Percentiles rank a stretch among this genome's conserved stretches.
These are phyloP conservation scores for Esperia sulphurella DNA, from an alignment of 2,888 invertebrate genomes.

Conservation along the genomic window DNA sequence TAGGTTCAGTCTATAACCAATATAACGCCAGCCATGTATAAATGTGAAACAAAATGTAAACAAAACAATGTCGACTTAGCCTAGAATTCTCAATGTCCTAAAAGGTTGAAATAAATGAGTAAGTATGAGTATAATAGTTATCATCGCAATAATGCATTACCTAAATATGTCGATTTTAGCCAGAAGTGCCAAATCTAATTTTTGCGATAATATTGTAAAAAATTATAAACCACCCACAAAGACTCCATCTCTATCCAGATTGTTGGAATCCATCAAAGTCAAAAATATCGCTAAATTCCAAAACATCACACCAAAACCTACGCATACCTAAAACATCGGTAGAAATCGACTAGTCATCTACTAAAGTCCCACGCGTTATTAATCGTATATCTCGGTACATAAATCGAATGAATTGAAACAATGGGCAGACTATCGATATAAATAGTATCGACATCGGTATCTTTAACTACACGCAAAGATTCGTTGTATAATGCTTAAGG, in stretches of 20 bases:
- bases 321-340: conserved; percentile 2
- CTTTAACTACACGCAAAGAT: conserved; percentile 25
- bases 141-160: too few species aligned
- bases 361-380: conserved; percentile 18
- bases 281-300: not conserved
- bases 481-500: conserved; percentile 25
- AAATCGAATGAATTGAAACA: conserved; percentile 39
- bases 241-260: too few species aligned
- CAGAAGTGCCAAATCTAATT: too few species aligned
- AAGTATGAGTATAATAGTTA: too few species aligned
- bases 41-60: too few species aligned
- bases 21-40: too few species aligned
- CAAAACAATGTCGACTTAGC: too few species aligned
- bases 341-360: conserved; percentile 12
- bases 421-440: conserved; percentile 29
- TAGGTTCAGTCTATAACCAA: too few species aligned
- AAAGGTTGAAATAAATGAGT: too few species aligned
- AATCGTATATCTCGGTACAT: conserved; percentile 23
- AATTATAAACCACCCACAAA: not conserved
- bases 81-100: too few species aligned
- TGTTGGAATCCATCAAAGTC: not conserved
- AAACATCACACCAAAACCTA: not conserved
- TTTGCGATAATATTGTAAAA: not conserved
- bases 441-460: conserved; percentile 24
- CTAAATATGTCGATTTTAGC: too few species aligned